Evolutionary conservation across 2,113 vertebrate genomes (phyloP).

Genomic region (Daubentonia madagascariensis): DNA sequence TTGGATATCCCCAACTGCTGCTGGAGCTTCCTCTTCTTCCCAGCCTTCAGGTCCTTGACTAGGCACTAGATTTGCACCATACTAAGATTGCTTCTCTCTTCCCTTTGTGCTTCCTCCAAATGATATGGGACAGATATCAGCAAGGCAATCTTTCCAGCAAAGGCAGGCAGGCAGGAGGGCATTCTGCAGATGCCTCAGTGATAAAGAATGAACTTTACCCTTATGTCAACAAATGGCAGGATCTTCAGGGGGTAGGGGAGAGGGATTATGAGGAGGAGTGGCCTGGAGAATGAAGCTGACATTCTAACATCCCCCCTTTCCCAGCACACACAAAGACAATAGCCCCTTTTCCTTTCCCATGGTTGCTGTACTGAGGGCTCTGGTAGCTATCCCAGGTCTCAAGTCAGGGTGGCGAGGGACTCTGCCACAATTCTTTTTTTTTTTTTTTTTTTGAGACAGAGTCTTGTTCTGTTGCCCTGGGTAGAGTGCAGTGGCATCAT

Average conservation of each 20-base stretch:
- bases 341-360: background rate
- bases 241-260: background rate
- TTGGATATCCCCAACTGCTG: background rate
- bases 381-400: background rate
- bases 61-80: background rate
- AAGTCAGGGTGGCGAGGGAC: background rate
- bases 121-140: background rate
- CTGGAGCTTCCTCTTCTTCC: background rate
- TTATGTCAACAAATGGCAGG: background rate
- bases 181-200: background rate
- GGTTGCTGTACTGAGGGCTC: background rate
- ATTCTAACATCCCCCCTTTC: background rate
- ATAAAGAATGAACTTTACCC: background rate
- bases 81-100: background rate
- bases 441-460: no score
- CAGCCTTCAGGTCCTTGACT: background rate
- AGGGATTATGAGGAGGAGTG: background rate
- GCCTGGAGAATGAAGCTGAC: background rate
- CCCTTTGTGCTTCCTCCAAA: constrained; percentile 2
- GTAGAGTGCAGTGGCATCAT: no score
- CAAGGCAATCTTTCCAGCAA: background rate
- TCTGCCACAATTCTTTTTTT: background rate
- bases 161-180: background rate
- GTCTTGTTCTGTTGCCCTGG: no score
- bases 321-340: background rate